Evolutionary conservation across 2,888 invertebrate species (phyloP).

Genomic region (Dynastes tityus): DNA sequence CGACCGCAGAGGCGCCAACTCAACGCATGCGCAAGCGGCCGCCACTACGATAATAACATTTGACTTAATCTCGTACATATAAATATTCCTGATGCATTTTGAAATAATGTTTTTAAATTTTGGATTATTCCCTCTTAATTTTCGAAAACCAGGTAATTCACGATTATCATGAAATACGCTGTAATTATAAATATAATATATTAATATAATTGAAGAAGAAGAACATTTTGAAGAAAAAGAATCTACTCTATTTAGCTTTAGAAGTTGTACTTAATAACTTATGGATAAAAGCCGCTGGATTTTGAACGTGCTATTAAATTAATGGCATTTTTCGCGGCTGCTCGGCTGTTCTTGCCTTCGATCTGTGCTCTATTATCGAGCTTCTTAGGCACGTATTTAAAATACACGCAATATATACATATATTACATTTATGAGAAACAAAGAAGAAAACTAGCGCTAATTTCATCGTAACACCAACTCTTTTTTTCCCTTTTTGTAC

Average conservation of each 20-base stretch:
- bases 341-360: slow-evolving; percentile 58
- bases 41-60: too few relatives aligned
- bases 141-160: background rate
- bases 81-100: background rate
- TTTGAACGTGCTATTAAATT: slow-evolving; percentile 57
- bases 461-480: slow-evolving; percentile 53
- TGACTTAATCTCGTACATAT: background rate
- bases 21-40: too few relatives aligned
- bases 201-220: slow-evolving; percentile 28
- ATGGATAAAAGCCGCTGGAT: slow-evolving; percentile 32
- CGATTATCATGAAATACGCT: background rate
- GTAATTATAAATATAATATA: slow-evolving; percentile 14
- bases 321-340: slow-evolving; percentile 54
- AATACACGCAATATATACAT: slow-evolving; percentile 53
- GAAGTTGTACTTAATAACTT: slow-evolving; percentile 43
- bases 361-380: slow-evolving; percentile 56
- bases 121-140: background rate
- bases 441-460: slow-evolving; percentile 50
- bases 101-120: background rate
- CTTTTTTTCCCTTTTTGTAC: slow-evolving; percentile 26
- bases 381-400: slow-evolving; percentile 53
- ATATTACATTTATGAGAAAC: slow-evolving; percentile 36
- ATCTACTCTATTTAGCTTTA: slow-evolving; percentile 53
- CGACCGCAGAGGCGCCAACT: too few relatives aligned
- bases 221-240: slow-evolving; percentile 12